Base-by-base conservation (phyloP, 2,113 vertebrate genomes). In the Sterrhoptilus dennistouni region DNA sequence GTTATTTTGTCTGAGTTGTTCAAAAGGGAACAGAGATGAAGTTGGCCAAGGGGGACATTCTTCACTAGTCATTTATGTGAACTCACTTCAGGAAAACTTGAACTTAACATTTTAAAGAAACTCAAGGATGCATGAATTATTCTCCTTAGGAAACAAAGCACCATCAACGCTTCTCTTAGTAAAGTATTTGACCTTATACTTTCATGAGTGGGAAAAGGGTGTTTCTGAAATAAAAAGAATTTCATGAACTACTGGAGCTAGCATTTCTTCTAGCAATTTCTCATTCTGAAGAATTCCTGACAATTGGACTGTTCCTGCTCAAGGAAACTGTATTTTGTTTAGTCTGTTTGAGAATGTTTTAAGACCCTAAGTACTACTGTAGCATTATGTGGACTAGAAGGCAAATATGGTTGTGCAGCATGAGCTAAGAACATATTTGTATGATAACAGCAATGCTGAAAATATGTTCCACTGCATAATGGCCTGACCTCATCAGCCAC, bases 21-120 rank as follows among this genome's bases (percentile, higher is more conserved):
- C 97, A 97, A 95, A 96, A 86, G 63, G 59, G 89, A 97, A 94
- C 49, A 91, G 90, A 90, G 69, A 91, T 80, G 44, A 94, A 95
- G 87, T 2, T 97, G 86, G 95, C 82, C 80, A 83, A 83, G 47
- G 66, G 24, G 89, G 61, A 82, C 42, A 27, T 91, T 80, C 61
- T 89, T 96, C 91, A 77, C 94, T 45, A 74, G 64, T 66, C 75
- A 70, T 53, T 85, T 76, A 70, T 87, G 87, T n/a, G 8, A 64
- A 79, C 66, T 96, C 49, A 56, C 70, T 87, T 61, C 10, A 70
- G 87, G 85, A 78, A 84, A 72, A 84, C 50, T 70, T 86, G 83
- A 52, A 82, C 91, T 92, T 89, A 93, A 60, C 66, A 71, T 83
- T 76, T 74, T 80, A 83, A 95, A 91, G 97, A 95, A 87, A 93